Evolutionary conservation across 2,797 vertebrate species (phyloP), one percentile per base, ranked within the genome.

Genomic region (Halcyon leucocephala): DNA sequence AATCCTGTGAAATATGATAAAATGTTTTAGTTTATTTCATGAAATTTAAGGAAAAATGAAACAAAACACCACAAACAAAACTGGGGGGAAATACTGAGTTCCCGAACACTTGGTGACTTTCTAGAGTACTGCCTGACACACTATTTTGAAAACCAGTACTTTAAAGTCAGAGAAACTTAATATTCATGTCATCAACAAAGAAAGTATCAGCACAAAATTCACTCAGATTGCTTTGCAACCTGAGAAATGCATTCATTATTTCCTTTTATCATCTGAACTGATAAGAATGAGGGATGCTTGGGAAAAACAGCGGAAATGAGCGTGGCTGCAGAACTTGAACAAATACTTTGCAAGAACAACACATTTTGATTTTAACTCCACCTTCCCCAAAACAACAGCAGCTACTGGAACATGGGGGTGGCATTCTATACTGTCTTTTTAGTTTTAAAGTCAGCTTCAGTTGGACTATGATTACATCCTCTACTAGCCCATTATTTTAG

Each of bases 1-100:
- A 99, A 99, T 86, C 99, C 99, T 99, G 97, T 29, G 88, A 97
- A 97, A 95, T n/a, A 42, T 3, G 21, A 94, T 51, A 97, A 4
- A 62, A n/a, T 4, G 3, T 81, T 61, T 94, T 52, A 86, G 89
- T 74, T 80, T 44, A 54, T 54, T 84, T 73, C 81, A 90, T 31
- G 19, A 21, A 37, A 70, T 88, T 87, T 73, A 26, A 65, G 66
- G 89, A 83, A 12, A 0, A 1, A 54, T 19, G 10, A 52, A 4
- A 29, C 10, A 66, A 67, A 91, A 84, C 3, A 14, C 24, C 7
- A 15, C 21, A 48, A 48, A 48, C 37, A 42, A 42, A 42, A 42
- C 42, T 18, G 89, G 1, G 26, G 60, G 48, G 28, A 89, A 76
- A 85, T 70, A 95, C 17, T 86, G 17, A 93, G 67, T 91, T 96